Conservation (phyloP, 2,888 invertebrate genomes). For the Apotomis turbidana region DNA sequence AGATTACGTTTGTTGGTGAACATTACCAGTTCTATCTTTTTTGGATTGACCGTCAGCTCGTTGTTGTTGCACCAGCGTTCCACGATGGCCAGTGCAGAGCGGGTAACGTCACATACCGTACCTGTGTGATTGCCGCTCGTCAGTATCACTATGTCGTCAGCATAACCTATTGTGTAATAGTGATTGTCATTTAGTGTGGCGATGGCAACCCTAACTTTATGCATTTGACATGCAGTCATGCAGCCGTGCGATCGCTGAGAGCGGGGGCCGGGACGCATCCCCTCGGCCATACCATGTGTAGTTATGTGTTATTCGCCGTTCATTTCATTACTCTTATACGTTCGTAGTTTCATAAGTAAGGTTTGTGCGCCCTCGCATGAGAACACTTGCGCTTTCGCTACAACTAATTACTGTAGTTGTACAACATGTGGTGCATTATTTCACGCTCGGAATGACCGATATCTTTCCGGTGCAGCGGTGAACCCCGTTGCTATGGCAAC, state of each 20-base stretch:
- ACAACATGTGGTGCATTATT: conserved; percentile 78
- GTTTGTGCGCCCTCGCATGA: conserved; percentile 68
- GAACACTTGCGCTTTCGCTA: conserved; percentile 79
- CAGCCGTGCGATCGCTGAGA: conserved; percentile 45
- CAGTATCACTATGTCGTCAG: no score
- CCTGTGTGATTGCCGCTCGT: no score
- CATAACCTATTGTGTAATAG: no score
- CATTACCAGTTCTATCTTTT: no score
- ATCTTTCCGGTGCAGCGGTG: conserved; percentile 66
- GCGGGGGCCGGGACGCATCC: conserved; percentile 48
- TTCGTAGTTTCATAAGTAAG: conserved; percentile 55
- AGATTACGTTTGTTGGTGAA: no score
- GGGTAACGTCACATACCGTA: no score
- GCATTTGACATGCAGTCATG: conserved; percentile 50
- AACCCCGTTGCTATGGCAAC: conserved; percentile 63
- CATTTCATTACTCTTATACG: conserved; percentile 50
- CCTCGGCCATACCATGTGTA: conserved; percentile 48
- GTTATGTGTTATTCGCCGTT: conserved; percentile 51
- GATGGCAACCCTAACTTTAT: conserved; percentile 41
- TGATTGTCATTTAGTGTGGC: no score
- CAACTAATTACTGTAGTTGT: conserved; percentile 73
- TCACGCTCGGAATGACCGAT: conserved; percentile 64
- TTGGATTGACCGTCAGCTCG: no score
- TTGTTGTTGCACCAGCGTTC: no score
- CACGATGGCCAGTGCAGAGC: no score